Base-by-base conservation (phyloP, 2,113 vertebrate species). In the Acanthochromis polyacanthus region DNA sequence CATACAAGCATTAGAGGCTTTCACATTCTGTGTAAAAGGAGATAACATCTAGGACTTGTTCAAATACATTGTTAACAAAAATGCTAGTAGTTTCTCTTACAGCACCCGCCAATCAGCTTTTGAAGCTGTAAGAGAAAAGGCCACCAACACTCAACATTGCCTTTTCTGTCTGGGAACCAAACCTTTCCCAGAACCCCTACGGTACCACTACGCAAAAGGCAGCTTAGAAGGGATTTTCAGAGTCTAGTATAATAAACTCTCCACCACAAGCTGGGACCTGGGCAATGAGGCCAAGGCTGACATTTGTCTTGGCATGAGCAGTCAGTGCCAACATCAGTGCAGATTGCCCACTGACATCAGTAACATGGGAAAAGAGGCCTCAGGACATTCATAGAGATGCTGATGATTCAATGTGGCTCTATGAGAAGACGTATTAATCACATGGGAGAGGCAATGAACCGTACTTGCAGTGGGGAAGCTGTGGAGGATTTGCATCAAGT, bases 161-260 rank as follows among this genome's bases (percentile, higher is more conserved):
- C 56, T 68, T 85, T 70, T 78, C 55, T 71, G 85, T 88, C 87
- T 94, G 94, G 90, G 92, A 95, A 93, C 84, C 58, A 86, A 93
- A 91, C 75, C 78, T 92, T 94, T 94, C 92, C 92, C 93, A 94
- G 92, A 91, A 58, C 70, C 81, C 68, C 36, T 17, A 61, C 14
- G 19, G 43, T 20, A 72, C 70, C 19, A 40, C 71, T 62, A 67
- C 3, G 53, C 58, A 78, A 30, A 45, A 80, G 66, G 68, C 55
- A 74, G 55, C 28, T 36, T 67, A 48, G 74, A 57, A 72, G 71
- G 61, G 78, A 78, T 74, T 86, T 85, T 82, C 67, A 84, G 69
- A 72, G 67, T 71, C 56, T 79, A 66, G 45, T 84, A 88, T 63
- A 81, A 89, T 61, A 89, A 89, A 91, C 73, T 75, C 69, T 73